These are phyloP conservation scores for Hemithea aestivaria DNA, from an alignment of 2,888 invertebrate genomes.

Conservation along the genomic window DNA sequence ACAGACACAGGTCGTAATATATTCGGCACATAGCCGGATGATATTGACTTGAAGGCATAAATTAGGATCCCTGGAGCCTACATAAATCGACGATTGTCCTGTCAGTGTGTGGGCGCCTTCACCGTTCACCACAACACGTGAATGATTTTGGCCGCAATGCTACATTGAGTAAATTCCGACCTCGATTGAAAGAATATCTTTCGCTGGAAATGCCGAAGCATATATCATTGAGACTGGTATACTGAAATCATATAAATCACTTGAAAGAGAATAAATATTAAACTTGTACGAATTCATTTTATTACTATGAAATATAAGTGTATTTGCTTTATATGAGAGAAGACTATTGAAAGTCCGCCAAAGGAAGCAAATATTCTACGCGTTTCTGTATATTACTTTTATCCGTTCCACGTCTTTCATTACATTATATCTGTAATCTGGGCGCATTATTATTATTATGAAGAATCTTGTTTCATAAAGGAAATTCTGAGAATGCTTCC, in stretches of 20 bases:
- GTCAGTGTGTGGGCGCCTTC: constrained; percentile 38
- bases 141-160: not conserved
- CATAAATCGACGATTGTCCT: constrained; percentile 65
- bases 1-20: constrained; percentile 26
- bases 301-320: constrained; percentile 15
- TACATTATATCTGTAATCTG: not conserved
- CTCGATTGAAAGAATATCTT: not conserved
- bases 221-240: too few relatives aligned
- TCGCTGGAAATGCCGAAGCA: too few relatives aligned
- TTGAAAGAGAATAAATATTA: too few relatives aligned
- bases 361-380: constrained; percentile 34
- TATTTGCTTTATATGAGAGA: constrained; percentile 46
- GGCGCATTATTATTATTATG: too few relatives aligned
- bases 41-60: constrained; percentile 34
- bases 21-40: constrained; percentile 11
- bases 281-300: constrained; percentile 10
- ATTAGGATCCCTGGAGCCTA: constrained; percentile 42
- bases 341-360: constrained; percentile 36
- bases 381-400: constrained; percentile 1
- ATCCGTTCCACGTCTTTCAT: not conserved
- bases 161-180: constrained; percentile 5
- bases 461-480: too few relatives aligned
- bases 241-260: too few relatives aligned
- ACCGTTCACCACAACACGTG: not conserved
- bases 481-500: too few relatives aligned